phyloP scores from a whole-genome alignment of 2,113 vertebrate species.

The Trachemys scripta region DNA sequence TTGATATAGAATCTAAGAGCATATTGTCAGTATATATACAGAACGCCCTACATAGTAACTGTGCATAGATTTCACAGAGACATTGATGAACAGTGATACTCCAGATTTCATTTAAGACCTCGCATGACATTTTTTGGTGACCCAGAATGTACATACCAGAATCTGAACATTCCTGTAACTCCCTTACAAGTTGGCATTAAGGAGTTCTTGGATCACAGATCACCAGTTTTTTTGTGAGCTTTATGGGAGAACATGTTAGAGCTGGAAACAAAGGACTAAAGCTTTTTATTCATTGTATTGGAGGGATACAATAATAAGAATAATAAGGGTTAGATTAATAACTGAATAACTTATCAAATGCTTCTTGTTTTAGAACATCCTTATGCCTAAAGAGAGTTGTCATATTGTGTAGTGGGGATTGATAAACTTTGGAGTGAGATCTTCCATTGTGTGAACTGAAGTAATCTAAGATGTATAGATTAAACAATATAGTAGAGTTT shows the following conservation, averaged over 20 bases:
- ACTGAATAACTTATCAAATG: neutral
- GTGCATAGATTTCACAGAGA: neutral
- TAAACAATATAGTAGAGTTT: neutral
- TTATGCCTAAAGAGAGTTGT: constrained; percentile 28
- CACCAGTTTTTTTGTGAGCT: neutral
- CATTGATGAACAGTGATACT: neutral
- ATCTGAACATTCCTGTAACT: neutral
- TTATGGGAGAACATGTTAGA: neutral
- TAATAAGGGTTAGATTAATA: constrained; percentile 35
- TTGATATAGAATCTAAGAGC: neutral
- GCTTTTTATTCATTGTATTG: neutral
- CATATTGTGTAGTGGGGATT: neutral
- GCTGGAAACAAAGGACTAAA: neutral
- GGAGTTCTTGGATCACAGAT: neutral
- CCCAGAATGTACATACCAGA: neutral
- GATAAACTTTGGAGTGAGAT: constrained; percentile 18
- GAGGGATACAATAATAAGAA: neutral
- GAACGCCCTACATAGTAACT: neutral
- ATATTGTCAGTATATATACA: too few species aligned
- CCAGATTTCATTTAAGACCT: neutral
- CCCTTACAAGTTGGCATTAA: neutral
- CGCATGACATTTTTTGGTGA: neutral
- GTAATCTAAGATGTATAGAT: neutral
- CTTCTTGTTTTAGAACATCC: neutral
- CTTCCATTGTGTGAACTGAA: constrained; percentile 49